phyloP scores from a whole-genome alignment of 2,888 invertebrate species.

The Drosophila seclusa region DNA sequence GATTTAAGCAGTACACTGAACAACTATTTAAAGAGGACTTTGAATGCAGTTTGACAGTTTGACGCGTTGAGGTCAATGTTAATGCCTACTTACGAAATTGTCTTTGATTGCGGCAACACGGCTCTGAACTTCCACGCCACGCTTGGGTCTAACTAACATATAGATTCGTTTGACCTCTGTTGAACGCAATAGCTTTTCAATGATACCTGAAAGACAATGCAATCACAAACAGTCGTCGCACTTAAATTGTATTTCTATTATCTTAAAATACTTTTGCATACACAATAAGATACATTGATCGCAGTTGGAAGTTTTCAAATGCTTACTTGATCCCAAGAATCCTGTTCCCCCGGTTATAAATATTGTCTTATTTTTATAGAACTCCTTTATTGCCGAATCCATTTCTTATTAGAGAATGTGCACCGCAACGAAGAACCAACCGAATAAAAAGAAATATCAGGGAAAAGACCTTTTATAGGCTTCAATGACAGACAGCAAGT shows the following conservation, averaged over 20 bases:
- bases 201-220: background rate
- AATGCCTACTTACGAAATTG: background rate
- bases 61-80: background rate
- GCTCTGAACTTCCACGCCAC: background rate
- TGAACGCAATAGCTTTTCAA: background rate
- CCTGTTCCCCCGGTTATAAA: slow-evolving; percentile 3
- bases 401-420: background rate
- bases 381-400: background rate
- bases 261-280: too few species aligned
- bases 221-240: background rate
- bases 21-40: background rate
- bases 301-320: background rate
- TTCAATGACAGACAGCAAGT: background rate
- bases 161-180: slow-evolving; percentile 3
- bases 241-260: too few species aligned
- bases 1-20: background rate
- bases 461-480: background rate
- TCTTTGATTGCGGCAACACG: background rate
- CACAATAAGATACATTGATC: too few species aligned
- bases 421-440: background rate
- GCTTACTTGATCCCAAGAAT: slow-evolving; percentile 3
- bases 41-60: too few species aligned
- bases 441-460: background rate
- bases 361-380: slow-evolving; percentile 8
- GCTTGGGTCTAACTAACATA: background rate